Percentiles rank a stretch among this genome's conserved stretches.
Conservation (phyloP, 35 echinoderm and acorn worm genomes). For the Patiria miniata region DNA sequence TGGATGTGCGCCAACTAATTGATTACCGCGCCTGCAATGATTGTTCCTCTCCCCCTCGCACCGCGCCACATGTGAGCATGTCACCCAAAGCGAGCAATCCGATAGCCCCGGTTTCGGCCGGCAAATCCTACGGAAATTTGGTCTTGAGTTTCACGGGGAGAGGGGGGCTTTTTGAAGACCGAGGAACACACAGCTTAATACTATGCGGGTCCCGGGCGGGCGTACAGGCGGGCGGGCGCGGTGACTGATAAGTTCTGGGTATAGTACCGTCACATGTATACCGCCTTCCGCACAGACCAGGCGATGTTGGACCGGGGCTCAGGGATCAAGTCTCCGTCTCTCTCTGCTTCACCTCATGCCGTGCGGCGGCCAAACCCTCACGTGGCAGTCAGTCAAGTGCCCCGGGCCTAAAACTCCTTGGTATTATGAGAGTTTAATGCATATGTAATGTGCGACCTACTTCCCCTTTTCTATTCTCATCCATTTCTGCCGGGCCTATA, state of each 20-base stretch:
- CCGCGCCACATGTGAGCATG: conserved; percentile 2
- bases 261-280: not conserved
- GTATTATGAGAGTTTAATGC: conserved; percentile 22
- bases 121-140: conserved; percentile 19
- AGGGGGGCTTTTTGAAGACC: too few species aligned
- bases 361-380: not conserved
- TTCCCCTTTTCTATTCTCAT: not conserved
- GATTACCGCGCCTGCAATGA: not conserved
- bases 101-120: conserved; percentile 3
- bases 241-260: not conserved
- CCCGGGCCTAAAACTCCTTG: not conserved
- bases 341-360: too few species aligned
- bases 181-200: too few species aligned
- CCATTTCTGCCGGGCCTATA: too few species aligned
- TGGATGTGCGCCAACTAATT: conserved; percentile 6
- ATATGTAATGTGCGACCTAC: conserved; percentile 20
- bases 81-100: conserved; percentile 26
- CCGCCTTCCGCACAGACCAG: not conserved
- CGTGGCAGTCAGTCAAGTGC: not conserved
- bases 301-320: not conserved
- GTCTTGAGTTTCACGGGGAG: conserved; percentile 18
- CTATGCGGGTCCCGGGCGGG: too few species aligned
- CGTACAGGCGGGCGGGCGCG: too few species aligned
- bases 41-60: not conserved
- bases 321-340: conserved; percentile 8